These are phyloP conservation scores for Meteorus cinctellus DNA, from an alignment of 2,888 invertebrate species.

Conservation along the genomic window DNA sequence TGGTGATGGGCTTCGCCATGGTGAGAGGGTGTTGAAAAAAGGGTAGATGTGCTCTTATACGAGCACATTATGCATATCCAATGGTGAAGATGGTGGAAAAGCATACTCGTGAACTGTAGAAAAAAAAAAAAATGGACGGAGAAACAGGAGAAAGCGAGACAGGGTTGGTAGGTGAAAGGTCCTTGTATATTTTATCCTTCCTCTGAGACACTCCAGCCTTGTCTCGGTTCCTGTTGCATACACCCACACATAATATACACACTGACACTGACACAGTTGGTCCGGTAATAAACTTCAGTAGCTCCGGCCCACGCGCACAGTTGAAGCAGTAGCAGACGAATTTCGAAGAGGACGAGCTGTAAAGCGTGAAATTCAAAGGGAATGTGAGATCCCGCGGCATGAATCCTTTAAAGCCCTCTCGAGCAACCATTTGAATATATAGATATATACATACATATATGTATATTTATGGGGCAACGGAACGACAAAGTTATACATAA, in stretches of 20 bases:
- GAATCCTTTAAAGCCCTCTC: slow-evolving; percentile 60
- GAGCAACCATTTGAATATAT: slow-evolving; percentile 14
- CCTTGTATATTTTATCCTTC: slow-evolving; percentile 57
- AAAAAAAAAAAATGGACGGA: slow-evolving; percentile 22
- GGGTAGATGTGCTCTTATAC: not conserved
- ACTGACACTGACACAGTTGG: slow-evolving; percentile 34
- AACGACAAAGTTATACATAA: slow-evolving; percentile 10
- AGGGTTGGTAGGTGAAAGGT: slow-evolving; percentile 43
- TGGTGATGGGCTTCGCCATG: not conserved
- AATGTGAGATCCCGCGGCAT: slow-evolving; percentile 61
- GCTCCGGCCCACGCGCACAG: not conserved
- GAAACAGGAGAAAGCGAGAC: not conserved
- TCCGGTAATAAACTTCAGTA: slow-evolving; percentile 61
- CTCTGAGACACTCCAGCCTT: slow-evolving; percentile 48
- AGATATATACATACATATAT: not conserved
- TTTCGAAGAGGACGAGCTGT: slow-evolving; percentile 57
- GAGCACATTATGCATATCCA: slow-evolving; percentile 34
- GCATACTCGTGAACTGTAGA: slow-evolving; percentile 2
- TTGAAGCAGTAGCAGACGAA: slow-evolving; percentile 47
- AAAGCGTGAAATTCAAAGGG: slow-evolving; percentile 68
- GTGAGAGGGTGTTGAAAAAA: slow-evolving; percentile 15
- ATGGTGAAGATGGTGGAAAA: not conserved
- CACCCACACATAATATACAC: slow-evolving; percentile 16
- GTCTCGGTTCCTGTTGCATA: slow-evolving; percentile 50
- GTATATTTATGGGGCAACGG: not conserved